These are phyloP conservation scores for Oryzias curvinotus DNA, from an alignment of 2,113 vertebrate species.

Conservation along the genomic window DNA sequence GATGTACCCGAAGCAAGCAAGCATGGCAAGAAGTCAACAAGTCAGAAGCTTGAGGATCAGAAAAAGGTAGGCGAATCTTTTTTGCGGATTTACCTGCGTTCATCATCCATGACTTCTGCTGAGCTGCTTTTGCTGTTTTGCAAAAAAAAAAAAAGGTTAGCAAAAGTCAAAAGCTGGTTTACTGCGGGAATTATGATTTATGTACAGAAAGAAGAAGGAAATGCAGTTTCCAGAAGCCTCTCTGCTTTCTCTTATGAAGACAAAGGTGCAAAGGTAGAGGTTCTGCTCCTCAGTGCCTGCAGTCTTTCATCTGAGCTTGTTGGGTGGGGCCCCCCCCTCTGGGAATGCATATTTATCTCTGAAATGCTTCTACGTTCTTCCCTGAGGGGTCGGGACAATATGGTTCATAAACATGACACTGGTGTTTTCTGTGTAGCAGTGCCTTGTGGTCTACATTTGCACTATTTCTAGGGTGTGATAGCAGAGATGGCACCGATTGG, in stretches of 20 bases:
- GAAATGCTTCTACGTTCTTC: slow-evolving; percentile 44
- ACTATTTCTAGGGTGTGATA: background rate
- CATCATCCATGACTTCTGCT: background rate
- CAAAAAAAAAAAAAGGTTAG: background rate
- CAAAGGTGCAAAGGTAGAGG: background rate
- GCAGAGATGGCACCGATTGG: background rate
- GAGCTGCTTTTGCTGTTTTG: slow-evolving; percentile 3
- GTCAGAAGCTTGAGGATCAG: slow-evolving; percentile 98
- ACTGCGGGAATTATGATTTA: slow-evolving; percentile 32
- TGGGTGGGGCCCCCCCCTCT: slow-evolving; percentile 23
- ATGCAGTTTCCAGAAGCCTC: slow-evolving; percentile 42
- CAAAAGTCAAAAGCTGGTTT: slow-evolving; percentile 40
- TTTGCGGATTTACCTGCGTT: background rate
- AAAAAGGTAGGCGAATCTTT: slow-evolving; percentile 86
- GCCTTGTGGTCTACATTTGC: background rate
- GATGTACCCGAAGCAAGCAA: slow-evolving; percentile 93
- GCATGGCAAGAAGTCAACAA: slow-evolving; percentile 94
- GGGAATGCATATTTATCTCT: slow-evolving; percentile 48
- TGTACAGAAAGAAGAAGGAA: slow-evolving; percentile 30
- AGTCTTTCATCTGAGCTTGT: slow-evolving; percentile 45
- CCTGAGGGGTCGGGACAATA: slow-evolving; percentile 23
- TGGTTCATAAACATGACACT: slow-evolving; percentile 17
- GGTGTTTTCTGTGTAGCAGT: slow-evolving; percentile 16
- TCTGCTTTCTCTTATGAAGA: slow-evolving; percentile 54
- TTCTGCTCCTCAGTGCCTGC: slow-evolving; percentile 19